These are phyloP conservation scores for Silurus glanis DNA, from an alignment of 2,113 vertebrate species.

Conservation along the genomic window DNA sequence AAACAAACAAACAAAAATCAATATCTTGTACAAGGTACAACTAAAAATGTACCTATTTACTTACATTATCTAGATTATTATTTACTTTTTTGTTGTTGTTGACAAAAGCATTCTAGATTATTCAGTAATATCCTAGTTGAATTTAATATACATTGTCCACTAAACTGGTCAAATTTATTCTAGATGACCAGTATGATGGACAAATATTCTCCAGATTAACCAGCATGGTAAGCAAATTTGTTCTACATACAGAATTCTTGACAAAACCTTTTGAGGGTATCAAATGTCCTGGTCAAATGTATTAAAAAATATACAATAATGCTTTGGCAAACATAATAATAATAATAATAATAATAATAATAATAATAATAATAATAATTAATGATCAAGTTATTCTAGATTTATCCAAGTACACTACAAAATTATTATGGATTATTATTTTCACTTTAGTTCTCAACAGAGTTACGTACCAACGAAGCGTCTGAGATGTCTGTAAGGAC, in stretches of 20 bases:
- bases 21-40: too few species aligned
- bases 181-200: not conserved
- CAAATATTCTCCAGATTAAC: not conserved
- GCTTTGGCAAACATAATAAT: not conserved
- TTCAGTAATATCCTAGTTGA: not conserved
- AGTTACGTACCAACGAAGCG: conserved; percentile 80
- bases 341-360: too few species aligned
- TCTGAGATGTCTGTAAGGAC: conserved; percentile 83
- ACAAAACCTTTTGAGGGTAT: not conserved
- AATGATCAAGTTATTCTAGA: not conserved
- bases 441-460: not conserved
- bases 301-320: not conserved
- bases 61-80: too few species aligned
- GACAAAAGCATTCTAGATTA: too few species aligned
- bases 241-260: too few species aligned
- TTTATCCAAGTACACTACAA: not conserved
- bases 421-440: not conserved
- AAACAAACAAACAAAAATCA: too few species aligned
- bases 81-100: too few species aligned
- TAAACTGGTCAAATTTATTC: not conserved
- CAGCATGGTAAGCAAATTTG: too few species aligned
- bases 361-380: too few species aligned
- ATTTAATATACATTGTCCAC: not conserved
- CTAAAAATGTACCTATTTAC: too few species aligned
- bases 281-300: not conserved